phyloP scores from a whole-genome alignment of 2,797 vertebrate species.

The Microhierax caerulescens region DNA sequence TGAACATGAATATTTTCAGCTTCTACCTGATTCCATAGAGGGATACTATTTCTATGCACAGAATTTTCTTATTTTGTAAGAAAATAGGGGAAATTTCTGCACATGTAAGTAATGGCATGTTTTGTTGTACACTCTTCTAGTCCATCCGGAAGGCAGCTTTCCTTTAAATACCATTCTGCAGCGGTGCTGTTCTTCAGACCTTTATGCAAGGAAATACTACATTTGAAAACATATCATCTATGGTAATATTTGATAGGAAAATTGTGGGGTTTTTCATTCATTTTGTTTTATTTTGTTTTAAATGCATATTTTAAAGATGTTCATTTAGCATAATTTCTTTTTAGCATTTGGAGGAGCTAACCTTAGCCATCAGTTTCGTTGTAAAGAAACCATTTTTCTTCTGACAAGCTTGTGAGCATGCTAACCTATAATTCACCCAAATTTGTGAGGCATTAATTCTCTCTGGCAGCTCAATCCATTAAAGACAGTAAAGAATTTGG shows the following conservation, averaged over 20 bases:
- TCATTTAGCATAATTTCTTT: not conserved
- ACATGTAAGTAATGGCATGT: not conserved
- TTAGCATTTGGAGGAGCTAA: conserved; percentile 1
- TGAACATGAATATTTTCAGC: not conserved
- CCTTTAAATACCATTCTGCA: not conserved
- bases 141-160: not conserved
- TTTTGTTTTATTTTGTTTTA: not conserved
- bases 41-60: not conserved
- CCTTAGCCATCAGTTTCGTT: conserved; percentile 31
- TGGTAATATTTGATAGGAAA: not conserved
- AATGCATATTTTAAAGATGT: not conserved
- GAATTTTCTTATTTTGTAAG: not conserved
- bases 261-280: not conserved
- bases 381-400: conserved; percentile 39
- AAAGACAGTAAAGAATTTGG: conserved; percentile 53
- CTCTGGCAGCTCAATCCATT: conserved; percentile 75
- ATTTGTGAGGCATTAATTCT: conserved; percentile 72
- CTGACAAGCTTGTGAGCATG: conserved; percentile 61
- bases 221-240: not conserved
- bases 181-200: not conserved
- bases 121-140: not conserved
- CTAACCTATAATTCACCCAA: conserved; percentile 67
- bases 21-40: not conserved
- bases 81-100: not conserved
- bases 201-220: not conserved